Percentiles rank a stretch among this genome's conserved stretches.
phyloP scores from a whole-genome alignment of 2,113 vertebrate genomes.

The Tenebrosternarchus preto region DNA sequence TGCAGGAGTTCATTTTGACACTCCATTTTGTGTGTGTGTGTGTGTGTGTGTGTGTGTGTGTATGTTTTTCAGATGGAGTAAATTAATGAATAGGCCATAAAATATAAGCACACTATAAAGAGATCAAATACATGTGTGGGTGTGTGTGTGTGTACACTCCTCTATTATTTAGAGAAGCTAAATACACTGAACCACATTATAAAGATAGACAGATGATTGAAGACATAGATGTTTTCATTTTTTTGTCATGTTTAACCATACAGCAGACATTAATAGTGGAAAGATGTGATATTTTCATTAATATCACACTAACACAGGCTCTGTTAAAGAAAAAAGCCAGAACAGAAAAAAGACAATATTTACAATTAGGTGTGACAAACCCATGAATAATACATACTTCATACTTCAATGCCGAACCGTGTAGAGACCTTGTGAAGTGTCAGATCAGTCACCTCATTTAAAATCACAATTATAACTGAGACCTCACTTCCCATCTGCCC shows the following conservation, averaged over 20 bases:
- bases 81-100: not conserved
- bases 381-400: conserved; percentile 2
- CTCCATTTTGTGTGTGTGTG: not conserved
- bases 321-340: not conserved
- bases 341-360: not conserved
- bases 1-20: not conserved
- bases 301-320: not conserved
- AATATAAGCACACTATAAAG: not conserved
- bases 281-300: not conserved
- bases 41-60: too few relatives aligned
- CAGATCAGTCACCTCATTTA: conserved; percentile 27
- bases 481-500: not conserved
- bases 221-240: not conserved
- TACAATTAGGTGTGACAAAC: too few relatives aligned
- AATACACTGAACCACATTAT: not conserved
- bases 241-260: not conserved
- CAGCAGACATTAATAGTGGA: not conserved
- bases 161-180: too few relatives aligned
- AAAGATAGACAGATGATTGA: not conserved
- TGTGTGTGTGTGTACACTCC: not conserved
- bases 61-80: not conserved
- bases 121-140: not conserved
- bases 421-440: conserved; percentile 30
- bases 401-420: not conserved
- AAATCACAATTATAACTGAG: conserved; percentile 20